phyloP scores from a whole-genome alignment of 2,797 vertebrate genomes.

The Poliocrania exsul region DNA sequence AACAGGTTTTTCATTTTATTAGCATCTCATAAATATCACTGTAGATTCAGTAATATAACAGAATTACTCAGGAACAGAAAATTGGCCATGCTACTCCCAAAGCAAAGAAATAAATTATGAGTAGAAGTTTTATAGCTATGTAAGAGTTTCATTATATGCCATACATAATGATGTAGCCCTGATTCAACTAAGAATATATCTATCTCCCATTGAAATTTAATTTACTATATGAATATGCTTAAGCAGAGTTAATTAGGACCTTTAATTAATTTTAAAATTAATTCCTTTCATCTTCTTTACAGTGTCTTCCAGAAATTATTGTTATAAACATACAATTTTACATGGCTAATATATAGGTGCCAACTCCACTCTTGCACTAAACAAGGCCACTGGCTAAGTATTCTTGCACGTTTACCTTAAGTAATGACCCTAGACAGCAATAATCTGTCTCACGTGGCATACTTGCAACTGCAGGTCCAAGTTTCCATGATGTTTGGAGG shows the following conservation, averaged over 20 bases:
- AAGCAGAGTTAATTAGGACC: background rate
- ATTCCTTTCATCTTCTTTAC: background rate
- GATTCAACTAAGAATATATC: background rate
- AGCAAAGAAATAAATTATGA: slow-evolving; percentile 10
- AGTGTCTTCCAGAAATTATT: background rate
- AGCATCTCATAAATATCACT: background rate
- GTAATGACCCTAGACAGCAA: background rate
- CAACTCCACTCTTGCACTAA: background rate
- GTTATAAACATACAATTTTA: background rate
- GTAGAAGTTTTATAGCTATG: background rate
- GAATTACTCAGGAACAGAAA: background rate
- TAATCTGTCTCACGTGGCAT: background rate
- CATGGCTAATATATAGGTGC: background rate
- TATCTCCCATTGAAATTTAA: background rate
- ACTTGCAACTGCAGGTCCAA: slow-evolving; percentile 84
- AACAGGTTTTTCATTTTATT: background rate
- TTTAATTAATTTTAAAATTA: slow-evolving; percentile 2
- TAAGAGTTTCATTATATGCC: background rate
- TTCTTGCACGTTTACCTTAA: background rate
- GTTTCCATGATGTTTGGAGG: slow-evolving; percentile 97
- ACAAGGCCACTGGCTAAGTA: background rate
- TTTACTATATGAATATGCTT: background rate
- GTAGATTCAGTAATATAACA: background rate
- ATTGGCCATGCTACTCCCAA: background rate
- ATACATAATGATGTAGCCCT: background rate